A percentile compares a stretch with the other conserved stretches of the same genome.
phyloP scores from a whole-genome alignment of 2,888 invertebrate species.

The Polyommatus icarus region DNA sequence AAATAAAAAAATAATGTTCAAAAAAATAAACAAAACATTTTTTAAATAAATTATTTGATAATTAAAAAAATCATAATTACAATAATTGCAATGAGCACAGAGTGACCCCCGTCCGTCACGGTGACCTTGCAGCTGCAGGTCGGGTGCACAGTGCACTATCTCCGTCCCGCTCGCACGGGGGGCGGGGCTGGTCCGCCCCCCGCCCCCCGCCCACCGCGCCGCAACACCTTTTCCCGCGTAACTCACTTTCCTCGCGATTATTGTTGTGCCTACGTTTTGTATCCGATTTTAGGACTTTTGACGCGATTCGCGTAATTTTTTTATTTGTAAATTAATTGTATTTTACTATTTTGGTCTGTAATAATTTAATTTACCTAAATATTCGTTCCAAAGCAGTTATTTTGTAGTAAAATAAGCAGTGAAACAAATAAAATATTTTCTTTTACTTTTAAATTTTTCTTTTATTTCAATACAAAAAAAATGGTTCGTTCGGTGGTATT shows the following conservation, averaged over 20 bases:
- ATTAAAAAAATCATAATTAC: constrained; percentile 6
- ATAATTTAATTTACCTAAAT: not conserved
- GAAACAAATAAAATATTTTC: no score
- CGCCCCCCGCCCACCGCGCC: constrained; percentile 74
- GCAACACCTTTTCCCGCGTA: constrained; percentile 56
- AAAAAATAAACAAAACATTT: not conserved
- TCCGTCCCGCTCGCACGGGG: constrained; percentile 61
- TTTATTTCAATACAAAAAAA: no score
- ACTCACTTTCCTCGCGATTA: constrained; percentile 59
- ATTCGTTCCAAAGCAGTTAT: not conserved
- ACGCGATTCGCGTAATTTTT: constrained; percentile 9
- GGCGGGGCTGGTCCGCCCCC: constrained; percentile 56
- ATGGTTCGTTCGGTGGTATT: no score
- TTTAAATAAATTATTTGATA: not conserved
- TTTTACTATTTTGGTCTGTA: not conserved
- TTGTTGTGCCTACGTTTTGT: constrained; percentile 43
- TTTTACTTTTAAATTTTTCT: no score
- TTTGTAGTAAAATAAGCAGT: no score
- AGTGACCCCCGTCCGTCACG: not conserved
- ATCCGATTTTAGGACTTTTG: constrained; percentile 33
- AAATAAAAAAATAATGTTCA: no score
- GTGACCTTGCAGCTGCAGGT: constrained; percentile 58
- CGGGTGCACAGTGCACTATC: constrained; percentile 40
- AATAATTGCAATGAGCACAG: not conserved
- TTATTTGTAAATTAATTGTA: not conserved